Conservation (phyloP, 2,888 invertebrate species). For the Pollenia amentaria region DNA sequence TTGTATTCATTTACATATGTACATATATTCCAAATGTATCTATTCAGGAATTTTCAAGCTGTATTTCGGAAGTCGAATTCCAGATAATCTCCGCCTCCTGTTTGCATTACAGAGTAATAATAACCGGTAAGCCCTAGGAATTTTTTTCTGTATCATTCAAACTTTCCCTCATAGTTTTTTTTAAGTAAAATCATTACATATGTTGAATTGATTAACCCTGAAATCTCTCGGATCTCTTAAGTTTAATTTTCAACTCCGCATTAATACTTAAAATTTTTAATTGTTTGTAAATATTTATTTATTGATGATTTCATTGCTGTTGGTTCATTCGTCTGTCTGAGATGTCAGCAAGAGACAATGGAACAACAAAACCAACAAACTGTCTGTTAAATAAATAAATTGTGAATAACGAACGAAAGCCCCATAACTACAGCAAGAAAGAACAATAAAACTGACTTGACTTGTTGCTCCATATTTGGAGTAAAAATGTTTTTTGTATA, state of each 20-base stretch:
- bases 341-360: conserved; percentile 63
- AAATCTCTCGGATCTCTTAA: not conserved
- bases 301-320: not conserved
- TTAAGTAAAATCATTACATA: too few relatives aligned
- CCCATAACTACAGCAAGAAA: not conserved
- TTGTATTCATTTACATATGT: too few relatives aligned
- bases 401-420: conserved; percentile 24
- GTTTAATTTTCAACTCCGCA: conserved; percentile 47
- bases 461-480: conserved; percentile 74
- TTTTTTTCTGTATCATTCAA: too few relatives aligned
- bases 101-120: too few relatives aligned
- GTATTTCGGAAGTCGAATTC: too few relatives aligned
- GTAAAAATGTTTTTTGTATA: conserved; percentile 39
- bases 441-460: conserved; percentile 48
- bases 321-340: conserved; percentile 27
- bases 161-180: too few relatives aligned
- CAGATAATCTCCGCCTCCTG: too few relatives aligned
- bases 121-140: too few relatives aligned
- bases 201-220: too few relatives aligned
- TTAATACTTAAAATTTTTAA: conserved; percentile 43
- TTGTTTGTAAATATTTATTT: not conserved
- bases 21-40: too few relatives aligned
- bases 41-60: too few relatives aligned
- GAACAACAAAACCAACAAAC: conserved; percentile 39
- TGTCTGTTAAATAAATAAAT: conserved; percentile 57